Percentiles rank a stretch among this genome's conserved stretches.
These are phyloP conservation scores for Scyliorhinus canicula DNA, from an alignment of 2,797 vertebrate species.

Conservation along the genomic window DNA sequence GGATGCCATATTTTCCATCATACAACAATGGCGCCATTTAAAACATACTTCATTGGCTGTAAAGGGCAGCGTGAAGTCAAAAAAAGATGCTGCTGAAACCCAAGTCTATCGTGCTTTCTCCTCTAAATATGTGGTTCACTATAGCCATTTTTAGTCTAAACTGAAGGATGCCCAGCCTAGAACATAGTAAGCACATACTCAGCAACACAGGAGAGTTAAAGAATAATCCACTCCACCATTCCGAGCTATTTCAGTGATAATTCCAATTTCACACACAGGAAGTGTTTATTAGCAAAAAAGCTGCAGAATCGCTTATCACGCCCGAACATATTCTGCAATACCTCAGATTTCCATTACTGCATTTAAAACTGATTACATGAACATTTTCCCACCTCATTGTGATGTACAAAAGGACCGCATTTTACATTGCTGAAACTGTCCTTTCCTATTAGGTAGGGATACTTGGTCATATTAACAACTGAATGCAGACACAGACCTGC, in stretches of 20 bases:
- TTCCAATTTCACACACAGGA: not conserved
- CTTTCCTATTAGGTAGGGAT: not conserved
- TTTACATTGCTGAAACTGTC: not conserved
- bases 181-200: not conserved
- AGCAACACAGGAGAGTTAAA: not conserved
- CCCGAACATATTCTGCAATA: not conserved
- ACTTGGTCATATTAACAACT: not conserved
- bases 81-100: not conserved
- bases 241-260: not conserved
- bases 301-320: not conserved
- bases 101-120: not conserved
- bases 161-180: not conserved
- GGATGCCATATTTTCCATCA: not conserved
- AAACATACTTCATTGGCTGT: not conserved
- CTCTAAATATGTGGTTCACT: not conserved
- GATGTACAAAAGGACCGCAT: not conserved
- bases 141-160: not conserved
- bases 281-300: not conserved
- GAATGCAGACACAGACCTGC: not conserved
- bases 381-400: not conserved
- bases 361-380: conserved; percentile 17
- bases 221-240: not conserved
- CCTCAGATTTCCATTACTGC: not conserved
- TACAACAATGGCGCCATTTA: not conserved
- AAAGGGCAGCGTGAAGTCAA: not conserved